A percentile compares a stretch with the other conserved stretches of the same genome.
phyloP scores from a whole-genome alignment of 2,797 vertebrate genomes.

The Sebastes cheni region DNA sequence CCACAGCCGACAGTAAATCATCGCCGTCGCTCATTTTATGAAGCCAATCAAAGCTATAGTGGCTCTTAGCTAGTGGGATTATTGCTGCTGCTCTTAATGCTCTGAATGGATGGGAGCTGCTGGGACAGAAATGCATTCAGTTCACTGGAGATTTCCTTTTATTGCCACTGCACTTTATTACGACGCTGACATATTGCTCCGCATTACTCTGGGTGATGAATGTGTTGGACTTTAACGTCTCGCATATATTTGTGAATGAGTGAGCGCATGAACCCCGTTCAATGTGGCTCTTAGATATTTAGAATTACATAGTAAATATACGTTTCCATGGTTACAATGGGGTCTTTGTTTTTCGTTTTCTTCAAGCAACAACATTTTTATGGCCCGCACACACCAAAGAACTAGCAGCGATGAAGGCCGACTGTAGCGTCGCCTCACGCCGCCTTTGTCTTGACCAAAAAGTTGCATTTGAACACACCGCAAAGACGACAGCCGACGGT shows the following conservation, averaged over 20 bases:
- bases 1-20: slow-evolving; percentile 22
- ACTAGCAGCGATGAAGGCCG: too few relatives aligned
- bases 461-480: too few relatives aligned
- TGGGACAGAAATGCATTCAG: slow-evolving; percentile 18
- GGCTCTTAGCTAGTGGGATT: slow-evolving; percentile 22
- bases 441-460: too few relatives aligned
- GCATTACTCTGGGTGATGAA: neutral
- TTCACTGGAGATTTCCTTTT: neutral
- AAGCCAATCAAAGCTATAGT: neutral
- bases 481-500: too few relatives aligned
- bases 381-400: neutral
- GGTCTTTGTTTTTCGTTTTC: neutral
- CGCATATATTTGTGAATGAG: neutral
- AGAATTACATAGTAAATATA: neutral
- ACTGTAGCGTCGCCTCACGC: too few relatives aligned
- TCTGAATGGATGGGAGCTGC: neutral
- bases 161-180: slow-evolving; percentile 17
- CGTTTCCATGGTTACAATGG: neutral
- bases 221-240: neutral
- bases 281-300: neutral
- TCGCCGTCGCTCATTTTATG: neutral
- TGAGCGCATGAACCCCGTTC: neutral
- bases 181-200: neutral
- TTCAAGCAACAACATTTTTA: neutral
- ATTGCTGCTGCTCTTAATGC: slow-evolving; percentile 29